Conservation (phyloP, 2,113 vertebrate genomes). For the Rhinoderma darwinii region DNA sequence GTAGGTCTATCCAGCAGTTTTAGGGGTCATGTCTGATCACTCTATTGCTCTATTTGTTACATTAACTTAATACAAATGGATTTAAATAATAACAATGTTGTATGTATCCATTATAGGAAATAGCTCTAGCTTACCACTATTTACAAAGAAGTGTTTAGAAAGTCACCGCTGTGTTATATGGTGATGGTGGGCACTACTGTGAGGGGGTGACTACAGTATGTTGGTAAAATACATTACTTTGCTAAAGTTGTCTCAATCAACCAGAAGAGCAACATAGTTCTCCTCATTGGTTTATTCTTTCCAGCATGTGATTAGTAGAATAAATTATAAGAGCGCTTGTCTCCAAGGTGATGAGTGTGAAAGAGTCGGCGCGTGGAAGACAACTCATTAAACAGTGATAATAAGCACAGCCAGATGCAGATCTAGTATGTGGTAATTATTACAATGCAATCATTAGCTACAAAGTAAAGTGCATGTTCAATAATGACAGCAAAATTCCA, state of each 20-base stretch:
- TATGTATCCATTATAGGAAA: too few species aligned
- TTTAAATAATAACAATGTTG: too few species aligned
- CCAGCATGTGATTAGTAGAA: neutral
- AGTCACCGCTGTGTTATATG: too few species aligned
- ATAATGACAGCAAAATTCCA: neutral
- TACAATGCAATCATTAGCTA: neutral
- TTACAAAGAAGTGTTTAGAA: too few species aligned
- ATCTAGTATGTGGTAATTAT: neutral
- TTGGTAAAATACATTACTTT: neutral
- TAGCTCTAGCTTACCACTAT: too few species aligned
- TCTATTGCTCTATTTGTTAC: too few species aligned
- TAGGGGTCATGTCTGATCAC: too few species aligned
- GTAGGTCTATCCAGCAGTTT: too few species aligned
- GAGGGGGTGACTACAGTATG: neutral
- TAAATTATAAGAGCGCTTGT: neutral
- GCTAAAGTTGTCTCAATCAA: neutral
- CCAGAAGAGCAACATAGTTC: neutral
- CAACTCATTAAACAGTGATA: constrained; percentile 14
- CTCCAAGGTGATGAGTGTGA: constrained; percentile 4
- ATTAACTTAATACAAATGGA: too few species aligned
- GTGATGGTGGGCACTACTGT: too few species aligned
- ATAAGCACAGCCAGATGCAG: neutral
- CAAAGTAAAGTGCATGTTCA: neutral
- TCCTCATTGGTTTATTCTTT: neutral
- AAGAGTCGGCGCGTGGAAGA: neutral